Conservation (phyloP, 2,888 invertebrate genomes). For the Nebria salina region DNA sequence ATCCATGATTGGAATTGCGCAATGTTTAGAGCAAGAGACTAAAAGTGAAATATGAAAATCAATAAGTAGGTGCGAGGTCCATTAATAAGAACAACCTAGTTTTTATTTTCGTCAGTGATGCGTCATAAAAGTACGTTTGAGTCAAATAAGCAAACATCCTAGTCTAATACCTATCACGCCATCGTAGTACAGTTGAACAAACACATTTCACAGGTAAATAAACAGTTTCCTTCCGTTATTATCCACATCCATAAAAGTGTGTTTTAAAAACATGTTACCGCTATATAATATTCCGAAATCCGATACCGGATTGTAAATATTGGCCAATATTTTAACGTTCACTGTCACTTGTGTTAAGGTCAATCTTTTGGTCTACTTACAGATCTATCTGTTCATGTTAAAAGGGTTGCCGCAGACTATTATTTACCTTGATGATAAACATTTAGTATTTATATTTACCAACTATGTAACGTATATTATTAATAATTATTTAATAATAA, state of each 20-base stretch:
- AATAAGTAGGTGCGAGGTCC: constrained; percentile 3
- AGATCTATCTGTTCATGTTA: not conserved
- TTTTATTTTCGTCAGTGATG: not conserved
- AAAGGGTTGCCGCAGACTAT: not conserved
- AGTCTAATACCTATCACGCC: constrained; percentile 8
- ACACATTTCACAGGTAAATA: constrained; percentile 10
- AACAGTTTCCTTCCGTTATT: not conserved
- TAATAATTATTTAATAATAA: constrained; percentile 28
- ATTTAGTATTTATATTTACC: not conserved
- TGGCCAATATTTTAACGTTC: not conserved
- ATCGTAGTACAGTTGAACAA: constrained; percentile 18
- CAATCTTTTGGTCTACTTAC: not conserved
- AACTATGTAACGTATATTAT: not conserved
- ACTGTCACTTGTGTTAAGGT: not conserved
- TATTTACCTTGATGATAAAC: not conserved
- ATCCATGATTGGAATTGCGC: not conserved
- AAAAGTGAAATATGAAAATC: not conserved
- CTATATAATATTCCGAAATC: not conserved
- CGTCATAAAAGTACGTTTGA: constrained; percentile 9
- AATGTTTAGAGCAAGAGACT: not conserved
- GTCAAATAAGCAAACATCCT: constrained; percentile 22
- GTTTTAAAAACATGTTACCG: not conserved
- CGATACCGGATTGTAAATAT: not conserved
- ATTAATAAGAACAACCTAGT: not conserved
- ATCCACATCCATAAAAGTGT: not conserved